These are phyloP conservation scores for Sphinx pinastri DNA, from an alignment of 2,888 invertebrate genomes.

Conservation along the genomic window DNA sequence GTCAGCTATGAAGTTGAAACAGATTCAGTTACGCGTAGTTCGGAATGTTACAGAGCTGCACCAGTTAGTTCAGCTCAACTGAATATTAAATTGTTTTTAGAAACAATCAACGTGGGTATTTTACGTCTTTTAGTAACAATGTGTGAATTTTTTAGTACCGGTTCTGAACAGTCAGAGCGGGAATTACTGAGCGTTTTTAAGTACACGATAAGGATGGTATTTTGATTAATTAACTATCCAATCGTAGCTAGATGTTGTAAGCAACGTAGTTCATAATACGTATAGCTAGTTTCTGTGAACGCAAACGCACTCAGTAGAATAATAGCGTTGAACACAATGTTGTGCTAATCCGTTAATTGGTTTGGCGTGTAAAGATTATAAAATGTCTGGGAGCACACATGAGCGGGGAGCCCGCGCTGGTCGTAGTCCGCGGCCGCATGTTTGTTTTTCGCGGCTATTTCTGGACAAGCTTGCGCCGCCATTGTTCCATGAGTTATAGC, in stretches of 20 bases:
- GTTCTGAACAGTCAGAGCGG: neutral
- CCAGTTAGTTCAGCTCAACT: constrained; percentile 60
- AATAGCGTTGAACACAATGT: constrained; percentile 30
- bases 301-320: constrained; percentile 22
- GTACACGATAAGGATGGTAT: neutral
- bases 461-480: constrained; percentile 60
- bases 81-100: constrained; percentile 70
- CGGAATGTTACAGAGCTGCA: constrained; percentile 60
- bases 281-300: neutral
- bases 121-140: constrained; percentile 55
- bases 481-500: constrained; percentile 76
- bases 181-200: neutral
- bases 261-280: neutral
- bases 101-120: constrained; percentile 59
- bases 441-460: constrained; percentile 76
- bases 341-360: constrained; percentile 23
- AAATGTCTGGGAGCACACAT: constrained; percentile 42
- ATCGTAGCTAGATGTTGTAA: neutral
- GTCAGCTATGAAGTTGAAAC: constrained; percentile 66
- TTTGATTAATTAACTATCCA: neutral
- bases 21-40: constrained; percentile 61
- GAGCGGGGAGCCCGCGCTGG: constrained; percentile 46
- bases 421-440: constrained; percentile 48
- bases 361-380: constrained; percentile 35
- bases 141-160: constrained; percentile 45